A percentile compares a stretch with the other conserved stretches of the same genome.
These are phyloP conservation scores for Peromyscus nudipes DNA, from an alignment of 2,797 vertebrate genomes.

Conservation along the genomic window DNA sequence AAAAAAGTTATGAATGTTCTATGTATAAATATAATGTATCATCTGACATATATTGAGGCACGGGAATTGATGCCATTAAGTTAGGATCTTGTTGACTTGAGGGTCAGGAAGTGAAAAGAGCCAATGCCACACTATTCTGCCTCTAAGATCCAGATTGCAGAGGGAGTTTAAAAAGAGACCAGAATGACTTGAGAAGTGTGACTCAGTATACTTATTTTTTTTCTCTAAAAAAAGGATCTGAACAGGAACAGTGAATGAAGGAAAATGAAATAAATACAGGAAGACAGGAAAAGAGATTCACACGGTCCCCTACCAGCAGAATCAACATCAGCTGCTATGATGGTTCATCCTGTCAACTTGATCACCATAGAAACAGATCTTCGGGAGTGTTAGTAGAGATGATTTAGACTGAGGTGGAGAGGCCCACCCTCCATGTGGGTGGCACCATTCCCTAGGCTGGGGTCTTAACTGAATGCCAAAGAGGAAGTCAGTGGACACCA, in stretches of 20 bases:
- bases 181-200: conserved; percentile 37
- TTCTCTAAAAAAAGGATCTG: conserved; percentile 22
- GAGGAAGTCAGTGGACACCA: background rate
- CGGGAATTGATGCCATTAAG: background rate
- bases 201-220: conserved; percentile 35
- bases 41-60: background rate
- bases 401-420: background rate
- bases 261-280: conserved; percentile 26
- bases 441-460: background rate
- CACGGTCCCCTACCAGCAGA: background rate
- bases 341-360: background rate
- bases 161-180: conserved; percentile 36
- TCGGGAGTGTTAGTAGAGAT: background rate
- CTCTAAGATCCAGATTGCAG: conserved; percentile 10
- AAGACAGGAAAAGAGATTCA: background rate
- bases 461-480: background rate
- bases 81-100: background rate
- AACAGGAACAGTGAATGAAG: background rate
- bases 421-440: background rate
- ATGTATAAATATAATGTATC: background rate
- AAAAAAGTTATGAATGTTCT: background rate
- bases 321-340: background rate
- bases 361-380: background rate
- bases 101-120: background rate
- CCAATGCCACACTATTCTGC: background rate